A percentile compares a stretch with the other conserved stretches of the same genome.
phyloP scores from a whole-genome alignment of 2,888 invertebrate species.

The Bruchidius siliquastri region DNA sequence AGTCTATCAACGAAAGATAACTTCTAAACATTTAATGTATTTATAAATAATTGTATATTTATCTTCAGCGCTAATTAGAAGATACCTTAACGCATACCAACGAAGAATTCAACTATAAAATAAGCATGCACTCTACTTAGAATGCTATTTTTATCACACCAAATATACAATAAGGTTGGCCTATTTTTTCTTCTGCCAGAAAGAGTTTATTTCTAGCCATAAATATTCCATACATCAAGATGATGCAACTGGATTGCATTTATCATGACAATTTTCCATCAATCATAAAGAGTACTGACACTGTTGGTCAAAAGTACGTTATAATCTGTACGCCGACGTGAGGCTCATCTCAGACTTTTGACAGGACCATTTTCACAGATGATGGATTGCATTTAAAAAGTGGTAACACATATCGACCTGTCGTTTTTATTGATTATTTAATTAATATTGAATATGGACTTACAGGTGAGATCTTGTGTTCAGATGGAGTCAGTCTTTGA shows the following conservation, averaged over 20 bases:
- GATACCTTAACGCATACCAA: background rate
- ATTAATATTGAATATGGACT: conserved; percentile 42
- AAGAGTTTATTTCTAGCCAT: background rate
- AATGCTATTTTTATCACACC: background rate
- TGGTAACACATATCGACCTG: too few species aligned
- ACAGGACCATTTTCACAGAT: too few species aligned
- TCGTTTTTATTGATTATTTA: too few species aligned
- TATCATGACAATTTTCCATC: background rate
- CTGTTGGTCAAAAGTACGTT: background rate
- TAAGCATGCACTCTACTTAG: background rate
- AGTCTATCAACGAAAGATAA: too few species aligned
- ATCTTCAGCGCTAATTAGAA: background rate
- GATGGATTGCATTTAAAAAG: too few species aligned
- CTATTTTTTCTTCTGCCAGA: background rate
- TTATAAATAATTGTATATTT: background rate
- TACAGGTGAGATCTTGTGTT: conserved; percentile 65
- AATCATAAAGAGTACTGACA: background rate
- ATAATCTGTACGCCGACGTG: background rate
- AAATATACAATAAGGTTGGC: background rate
- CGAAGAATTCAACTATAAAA: background rate
- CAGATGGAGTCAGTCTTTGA: conserved; percentile 44
- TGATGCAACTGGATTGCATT: background rate
- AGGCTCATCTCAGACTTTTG: too few species aligned
- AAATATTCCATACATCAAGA: background rate
- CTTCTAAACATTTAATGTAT: too few species aligned